Conservation (phyloP, 92 coral and sea anemone genomes). For the Phymanthus crucifer region DNA sequence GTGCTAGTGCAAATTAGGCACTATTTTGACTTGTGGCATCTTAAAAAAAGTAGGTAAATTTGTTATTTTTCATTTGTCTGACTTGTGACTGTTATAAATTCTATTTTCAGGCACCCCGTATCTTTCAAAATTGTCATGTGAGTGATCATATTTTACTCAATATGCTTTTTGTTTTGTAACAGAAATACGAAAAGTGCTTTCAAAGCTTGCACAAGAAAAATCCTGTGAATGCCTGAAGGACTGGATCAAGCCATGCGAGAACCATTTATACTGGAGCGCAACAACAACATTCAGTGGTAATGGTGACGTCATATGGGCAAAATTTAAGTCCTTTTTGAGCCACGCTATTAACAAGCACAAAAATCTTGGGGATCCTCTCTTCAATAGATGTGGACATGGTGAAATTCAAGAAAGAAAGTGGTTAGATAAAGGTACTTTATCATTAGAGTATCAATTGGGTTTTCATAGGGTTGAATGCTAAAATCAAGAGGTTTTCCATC, state of each 20-base stretch:
- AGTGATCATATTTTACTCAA: too few relatives aligned
- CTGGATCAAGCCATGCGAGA: constrained; percentile 50
- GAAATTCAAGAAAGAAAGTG: constrained; percentile 42
- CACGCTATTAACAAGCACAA: constrained; percentile 41
- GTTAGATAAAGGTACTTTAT: constrained; percentile 28
- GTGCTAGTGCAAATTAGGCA: too few relatives aligned
- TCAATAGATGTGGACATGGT: constrained; percentile 53
- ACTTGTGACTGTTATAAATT: too few relatives aligned
- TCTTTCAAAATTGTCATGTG: too few relatives aligned
- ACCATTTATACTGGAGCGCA: constrained; percentile 54
- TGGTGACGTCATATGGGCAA: constrained; percentile 43
- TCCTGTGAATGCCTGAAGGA: constrained; percentile 44
- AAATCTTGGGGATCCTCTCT: constrained; percentile 35
- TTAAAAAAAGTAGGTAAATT: too few relatives aligned
- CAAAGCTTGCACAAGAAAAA: constrained; percentile 43
- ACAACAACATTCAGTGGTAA: constrained; percentile 39
- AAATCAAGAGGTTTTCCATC: too few relatives aligned
- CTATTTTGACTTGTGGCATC: too few relatives aligned
- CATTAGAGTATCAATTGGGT: too few relatives aligned
- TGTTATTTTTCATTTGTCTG: too few relatives aligned
- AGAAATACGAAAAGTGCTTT: constrained; percentile 45
- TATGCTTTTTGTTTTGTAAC: constrained; percentile 3
- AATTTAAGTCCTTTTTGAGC: constrained; percentile 38
- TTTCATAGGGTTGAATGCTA: too few relatives aligned
- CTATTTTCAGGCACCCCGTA: too few relatives aligned